These are phyloP conservation scores for Brachyhypopomus gauderio DNA, from an alignment of 2,113 vertebrate species.

Conservation along the genomic window DNA sequence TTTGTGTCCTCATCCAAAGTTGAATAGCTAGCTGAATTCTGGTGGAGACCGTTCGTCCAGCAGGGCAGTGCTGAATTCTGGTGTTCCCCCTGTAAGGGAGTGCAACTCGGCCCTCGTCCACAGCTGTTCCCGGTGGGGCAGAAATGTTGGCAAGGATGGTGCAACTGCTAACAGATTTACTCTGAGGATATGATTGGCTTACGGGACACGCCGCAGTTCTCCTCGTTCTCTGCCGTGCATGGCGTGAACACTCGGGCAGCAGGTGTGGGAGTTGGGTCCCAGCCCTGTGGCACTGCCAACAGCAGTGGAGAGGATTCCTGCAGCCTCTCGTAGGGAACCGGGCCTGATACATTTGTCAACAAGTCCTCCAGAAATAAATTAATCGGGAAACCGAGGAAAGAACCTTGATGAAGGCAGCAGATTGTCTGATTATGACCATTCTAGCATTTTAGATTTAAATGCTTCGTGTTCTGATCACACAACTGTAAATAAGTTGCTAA, in stretches of 20 bases:
- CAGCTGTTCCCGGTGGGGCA: slow-evolving; percentile 5
- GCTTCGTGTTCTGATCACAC: no score
- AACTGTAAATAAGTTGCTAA: not conserved
- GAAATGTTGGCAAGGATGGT: not conserved
- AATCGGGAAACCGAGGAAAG: not conserved
- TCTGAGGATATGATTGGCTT: slow-evolving; percentile 53
- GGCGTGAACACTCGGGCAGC: slow-evolving; percentile 44
- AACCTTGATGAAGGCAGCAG: no score
- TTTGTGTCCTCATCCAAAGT: no score
- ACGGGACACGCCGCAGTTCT: slow-evolving; percentile 52
- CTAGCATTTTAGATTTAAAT: no score
- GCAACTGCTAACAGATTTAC: slow-evolving; percentile 61
- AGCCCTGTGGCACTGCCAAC: not conserved
- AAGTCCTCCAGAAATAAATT: not conserved
- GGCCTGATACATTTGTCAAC: not conserved
- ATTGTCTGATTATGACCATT: no score
- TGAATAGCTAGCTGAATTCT: no score
- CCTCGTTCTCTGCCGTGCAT: slow-evolving; percentile 51
- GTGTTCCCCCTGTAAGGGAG: not conserved
- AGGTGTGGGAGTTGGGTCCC: not conserved
- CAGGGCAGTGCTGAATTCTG: no score
- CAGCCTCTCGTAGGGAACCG: no score
- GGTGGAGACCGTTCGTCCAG: no score
- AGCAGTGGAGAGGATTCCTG: no score
- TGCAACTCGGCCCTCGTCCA: not conserved